Conservation (phyloP, 1,140 invertebrate genomes). For the Chrysopa pallens region DNA sequence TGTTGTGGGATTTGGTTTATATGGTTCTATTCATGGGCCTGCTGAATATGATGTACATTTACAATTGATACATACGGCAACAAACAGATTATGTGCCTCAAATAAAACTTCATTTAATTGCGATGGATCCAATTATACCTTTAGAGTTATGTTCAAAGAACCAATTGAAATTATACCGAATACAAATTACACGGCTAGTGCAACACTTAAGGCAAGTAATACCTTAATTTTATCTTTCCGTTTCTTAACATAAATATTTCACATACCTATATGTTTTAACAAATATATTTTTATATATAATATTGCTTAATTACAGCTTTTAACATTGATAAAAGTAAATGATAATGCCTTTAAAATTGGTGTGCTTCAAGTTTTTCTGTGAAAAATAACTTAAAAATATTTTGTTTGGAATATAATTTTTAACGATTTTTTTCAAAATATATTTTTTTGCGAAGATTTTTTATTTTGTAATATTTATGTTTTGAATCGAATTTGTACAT, state of each 20-base stretch:
- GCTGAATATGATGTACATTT: slow-evolving; percentile 67
- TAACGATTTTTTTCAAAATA: too few relatives aligned
- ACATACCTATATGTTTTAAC: too few relatives aligned
- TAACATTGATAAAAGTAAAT: neutral
- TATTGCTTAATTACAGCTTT: neutral
- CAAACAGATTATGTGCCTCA: slow-evolving; percentile 55
- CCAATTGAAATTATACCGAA: slow-evolving; percentile 68
- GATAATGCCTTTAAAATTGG: neutral
- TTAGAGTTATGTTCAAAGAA: slow-evolving; percentile 78
- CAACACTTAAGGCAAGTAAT: slow-evolving; percentile 51
- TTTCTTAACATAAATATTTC: neutral
- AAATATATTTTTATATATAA: too few relatives aligned
- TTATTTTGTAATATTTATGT: too few relatives aligned
- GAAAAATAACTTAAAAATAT: too few relatives aligned
- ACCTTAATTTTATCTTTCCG: neutral
- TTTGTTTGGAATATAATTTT: too few relatives aligned
- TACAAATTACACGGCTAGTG: slow-evolving; percentile 66
- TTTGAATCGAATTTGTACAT: too few relatives aligned
- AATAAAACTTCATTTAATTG: slow-evolving; percentile 63
- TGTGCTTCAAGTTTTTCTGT: too few relatives aligned
- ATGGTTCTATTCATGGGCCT: slow-evolving; percentile 69
- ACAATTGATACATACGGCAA: slow-evolving; percentile 59
- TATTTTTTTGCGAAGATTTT: too few relatives aligned
- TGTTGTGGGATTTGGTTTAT: slow-evolving; percentile 74
- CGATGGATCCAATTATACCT: slow-evolving; percentile 67